A percentile compares a stretch with the other conserved stretches of the same genome.
These are phyloP conservation scores for Catonia carolina DNA, from an alignment of 2,888 invertebrate genomes.

Conservation along the genomic window DNA sequence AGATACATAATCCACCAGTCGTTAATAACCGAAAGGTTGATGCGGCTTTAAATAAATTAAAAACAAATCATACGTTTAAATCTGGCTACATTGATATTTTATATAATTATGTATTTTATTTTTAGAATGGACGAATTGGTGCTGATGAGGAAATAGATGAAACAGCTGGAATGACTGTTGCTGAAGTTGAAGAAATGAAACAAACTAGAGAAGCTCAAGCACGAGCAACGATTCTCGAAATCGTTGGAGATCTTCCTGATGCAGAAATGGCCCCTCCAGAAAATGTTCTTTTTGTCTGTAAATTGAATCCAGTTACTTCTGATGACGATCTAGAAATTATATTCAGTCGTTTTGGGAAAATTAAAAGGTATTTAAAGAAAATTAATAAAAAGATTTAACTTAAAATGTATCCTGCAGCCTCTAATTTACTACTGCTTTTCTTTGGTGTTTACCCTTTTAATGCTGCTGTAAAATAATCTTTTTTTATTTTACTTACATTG, in stretches of 20 bases:
- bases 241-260: slow-evolving; percentile 95
- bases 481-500: no score
- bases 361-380: slow-evolving; percentile 56
- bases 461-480: no score
- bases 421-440: no score
- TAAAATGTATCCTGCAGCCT: no score
- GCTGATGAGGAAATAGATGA: slow-evolving; percentile 93
- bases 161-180: slow-evolving; percentile 71
- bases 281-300: slow-evolving; percentile 98
- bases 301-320: slow-evolving; percentile 95
- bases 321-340: slow-evolving; percentile 97
- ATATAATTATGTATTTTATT: no score
- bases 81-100: no score
- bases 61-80: no score
- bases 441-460: no score
- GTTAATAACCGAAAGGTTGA: no score
- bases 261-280: slow-evolving; percentile 98
- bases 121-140: slow-evolving; percentile 74
- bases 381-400: background rate
- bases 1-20: no score
- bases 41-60: no score
- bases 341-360: slow-evolving; percentile 91
- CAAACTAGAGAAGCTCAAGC: slow-evolving; percentile 92
- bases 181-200: slow-evolving; percentile 79
- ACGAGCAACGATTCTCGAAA: slow-evolving; percentile 93